These are phyloP conservation scores for Suncus etruscus DNA, from an alignment of 2,113 vertebrate species.

Conservation along the genomic window DNA sequence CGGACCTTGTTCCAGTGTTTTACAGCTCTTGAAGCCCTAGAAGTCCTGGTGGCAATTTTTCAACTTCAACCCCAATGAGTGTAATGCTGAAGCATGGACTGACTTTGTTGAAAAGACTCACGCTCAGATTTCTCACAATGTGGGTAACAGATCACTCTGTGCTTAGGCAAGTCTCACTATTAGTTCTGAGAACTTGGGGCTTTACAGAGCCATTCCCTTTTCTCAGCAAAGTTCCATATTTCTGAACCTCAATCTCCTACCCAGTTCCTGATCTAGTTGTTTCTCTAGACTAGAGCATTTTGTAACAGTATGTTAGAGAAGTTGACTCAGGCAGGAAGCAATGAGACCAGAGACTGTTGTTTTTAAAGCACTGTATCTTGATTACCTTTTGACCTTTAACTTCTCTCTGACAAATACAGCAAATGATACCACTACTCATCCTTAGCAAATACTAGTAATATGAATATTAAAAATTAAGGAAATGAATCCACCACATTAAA, in stretches of 20 bases:
- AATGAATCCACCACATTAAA: neutral
- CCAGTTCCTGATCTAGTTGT: constrained; percentile 2
- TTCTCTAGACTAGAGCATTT: neutral
- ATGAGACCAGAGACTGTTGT: neutral
- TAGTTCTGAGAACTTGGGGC: neutral
- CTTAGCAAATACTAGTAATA: neutral
- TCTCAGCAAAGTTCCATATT: constrained; percentile 63
- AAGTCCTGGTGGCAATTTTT: no score
- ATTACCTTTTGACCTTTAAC: neutral
- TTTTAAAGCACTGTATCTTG: neutral
- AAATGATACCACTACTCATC: neutral
- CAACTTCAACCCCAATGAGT: no score
- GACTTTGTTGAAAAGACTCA: neutral
- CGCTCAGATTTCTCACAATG: neutral
- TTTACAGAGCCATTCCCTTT: constrained; percentile 55
- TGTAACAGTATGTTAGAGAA: fast-evolving
- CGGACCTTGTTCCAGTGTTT: no score
- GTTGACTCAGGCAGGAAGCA: neutral
- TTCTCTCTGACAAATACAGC: neutral
- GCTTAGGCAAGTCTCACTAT: neutral
- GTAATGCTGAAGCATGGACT: neutral
- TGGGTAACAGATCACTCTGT: neutral
- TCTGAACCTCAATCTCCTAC: neutral
- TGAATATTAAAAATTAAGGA: neutral
- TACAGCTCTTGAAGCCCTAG: no score